Evolutionary conservation across 2,113 vertebrate species (phyloP), one percentile per base, ranked within the genome.

Genomic region (Illadopsis cleaveri): DNA sequence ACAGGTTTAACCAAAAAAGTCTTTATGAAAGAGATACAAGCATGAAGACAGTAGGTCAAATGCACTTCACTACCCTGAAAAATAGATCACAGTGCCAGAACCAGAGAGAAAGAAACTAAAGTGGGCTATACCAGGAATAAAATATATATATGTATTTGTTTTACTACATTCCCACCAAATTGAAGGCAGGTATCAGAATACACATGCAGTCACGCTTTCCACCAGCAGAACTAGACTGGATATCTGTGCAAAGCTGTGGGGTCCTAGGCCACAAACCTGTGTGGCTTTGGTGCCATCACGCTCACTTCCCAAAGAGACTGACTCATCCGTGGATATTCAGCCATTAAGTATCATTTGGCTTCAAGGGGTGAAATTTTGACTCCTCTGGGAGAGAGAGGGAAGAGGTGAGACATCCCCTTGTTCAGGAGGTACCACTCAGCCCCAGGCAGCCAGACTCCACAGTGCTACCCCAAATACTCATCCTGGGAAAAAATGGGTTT

Each of bases 241-340:
- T 33, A 45, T 10, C 47, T n/a, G 28, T 23, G 24, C 19, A 58
- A 40, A 89, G 40, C 40, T 79, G 18, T 30, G 27, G 37, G 19
- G 13, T 5, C 21, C 30, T 2, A 17, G 31, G 11, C 31, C 38
- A 48, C 33, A 70, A 37, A 5, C 15, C 7, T 1, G 0, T 2
- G 24, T 10, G 64, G 38, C 25, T 89, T 56, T 35, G 18, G 38
- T 71, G n/a, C 9, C 23, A 71, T 7, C 48, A 64, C 1, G 0
- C 7, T 45, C 11, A 1, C 38, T 50, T 50, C 57, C 35, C 57
- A 6, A 10, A 38, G 6, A 75, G 33, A 38, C 2, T 28, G 24
- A 47, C 14, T 53, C 35, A 40, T 14, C 33, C 48, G 40, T 14
- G 51, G 75, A n/a, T 37, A 70, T 27, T 31, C 31, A n/a, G 11